Evolutionary conservation across 2,113 vertebrate species (phyloP), one percentile per base, ranked within the genome.

Genomic region (Oophaga pumilio): DNA sequence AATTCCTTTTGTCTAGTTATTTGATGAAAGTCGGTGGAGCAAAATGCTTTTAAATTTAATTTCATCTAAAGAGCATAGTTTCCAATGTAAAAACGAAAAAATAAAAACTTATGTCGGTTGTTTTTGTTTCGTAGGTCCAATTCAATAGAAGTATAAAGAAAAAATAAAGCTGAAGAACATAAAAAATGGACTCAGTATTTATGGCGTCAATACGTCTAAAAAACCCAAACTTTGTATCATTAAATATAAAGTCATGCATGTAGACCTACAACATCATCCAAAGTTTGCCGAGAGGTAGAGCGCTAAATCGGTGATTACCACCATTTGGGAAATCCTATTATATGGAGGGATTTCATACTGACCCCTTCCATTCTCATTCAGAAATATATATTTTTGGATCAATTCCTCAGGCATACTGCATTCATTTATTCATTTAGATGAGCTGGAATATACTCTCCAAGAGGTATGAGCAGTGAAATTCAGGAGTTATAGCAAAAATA

Each of bases 21-120:
- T 66, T 78, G 59, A 86, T 78, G 59, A 76, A 78, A 86, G 84
- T 78, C 84, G 73, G 74, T 86, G 59, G 84, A 86, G 84, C 84
- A 86, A 86, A 86, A 86, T 86, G 84, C 84, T 77, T 77, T 85
- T 85, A 76, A 62, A 62, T 76, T 76, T 76, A 74, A 76, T 85
- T 85, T 85, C 60, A 71, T 86, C 53, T 59, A 79, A 79, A 79
- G 53, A 56, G 52, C 76, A 14, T 57, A 17, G 76, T 79, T 28
- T 59, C 24, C 8, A 60, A 60, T 22, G 22, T 20, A 20, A n/a
- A 22, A 74, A 74, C 8, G 9, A 7, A 14, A 74, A 74, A 74
- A 74, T 49, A 43, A 69, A 74, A 74, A 74, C 43, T 49, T 74
- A 73, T 49, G 33, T 49, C 15, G 26, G 13, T 0, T 71, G 26